phyloP scores from a whole-genome alignment of 2,113 vertebrate species.

The Anarhynchus alexandrinus region DNA sequence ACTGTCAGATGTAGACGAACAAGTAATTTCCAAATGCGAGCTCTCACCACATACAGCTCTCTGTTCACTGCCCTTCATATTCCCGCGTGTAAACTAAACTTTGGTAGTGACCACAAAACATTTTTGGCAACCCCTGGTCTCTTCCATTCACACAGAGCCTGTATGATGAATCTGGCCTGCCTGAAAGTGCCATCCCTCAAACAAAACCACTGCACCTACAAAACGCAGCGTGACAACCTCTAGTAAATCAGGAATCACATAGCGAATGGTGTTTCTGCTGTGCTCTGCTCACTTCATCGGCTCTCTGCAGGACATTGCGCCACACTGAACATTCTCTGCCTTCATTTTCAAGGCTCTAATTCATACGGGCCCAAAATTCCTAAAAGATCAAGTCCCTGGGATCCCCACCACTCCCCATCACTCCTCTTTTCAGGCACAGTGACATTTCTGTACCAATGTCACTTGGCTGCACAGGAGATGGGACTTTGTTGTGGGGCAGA shows the following conservation, averaged over 20 bases:
- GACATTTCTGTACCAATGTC: neutral
- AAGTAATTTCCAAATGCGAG: neutral
- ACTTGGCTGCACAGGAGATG: neutral
- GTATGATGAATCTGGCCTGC: neutral
- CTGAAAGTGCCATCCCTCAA: neutral
- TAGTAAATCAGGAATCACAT: fast-evolving
- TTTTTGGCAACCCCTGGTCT: neutral
- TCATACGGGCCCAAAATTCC: neutral
- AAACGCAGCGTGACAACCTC: neutral
- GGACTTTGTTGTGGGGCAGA: neutral
- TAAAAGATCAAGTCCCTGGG: neutral
- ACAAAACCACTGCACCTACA: neutral
- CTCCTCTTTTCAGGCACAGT: neutral
- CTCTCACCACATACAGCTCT: neutral
- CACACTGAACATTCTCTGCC: neutral
- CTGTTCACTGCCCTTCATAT: neutral
- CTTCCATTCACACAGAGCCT: neutral
- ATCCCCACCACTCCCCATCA: neutral
- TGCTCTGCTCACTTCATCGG: neutral
- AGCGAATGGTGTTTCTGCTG: fast-evolving
- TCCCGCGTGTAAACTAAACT: neutral
- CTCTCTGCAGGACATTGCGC: neutral
- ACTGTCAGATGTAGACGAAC: neutral
- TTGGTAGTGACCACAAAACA: neutral
- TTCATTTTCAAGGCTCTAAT: neutral